phyloP scores from a whole-genome alignment of 2,888 invertebrate genomes.

The Microctonus aethiopoides region DNA sequence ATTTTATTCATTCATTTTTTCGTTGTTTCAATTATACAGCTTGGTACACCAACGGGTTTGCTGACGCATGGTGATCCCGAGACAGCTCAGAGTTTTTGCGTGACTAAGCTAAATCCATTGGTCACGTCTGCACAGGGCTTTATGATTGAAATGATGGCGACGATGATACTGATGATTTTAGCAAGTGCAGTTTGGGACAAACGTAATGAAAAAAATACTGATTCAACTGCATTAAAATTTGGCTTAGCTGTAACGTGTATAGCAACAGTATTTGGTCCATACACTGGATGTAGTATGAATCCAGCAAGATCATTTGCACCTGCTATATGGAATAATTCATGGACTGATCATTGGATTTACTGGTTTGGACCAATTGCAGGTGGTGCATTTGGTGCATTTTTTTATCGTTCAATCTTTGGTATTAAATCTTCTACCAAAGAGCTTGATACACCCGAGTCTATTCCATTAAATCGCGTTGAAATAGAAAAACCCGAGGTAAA shows the following conservation, averaged over 20 bases:
- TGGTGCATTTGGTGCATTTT: conserved; percentile 51
- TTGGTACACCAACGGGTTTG: conserved; percentile 52
- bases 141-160: conserved; percentile 61
- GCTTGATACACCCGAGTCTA: conserved; percentile 47
- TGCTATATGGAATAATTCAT: conserved; percentile 63
- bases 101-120: conserved; percentile 53
- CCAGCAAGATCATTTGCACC: conserved; percentile 71
- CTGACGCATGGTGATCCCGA: conserved; percentile 33
- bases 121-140: conserved; percentile 59
- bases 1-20: background rate
- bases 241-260: conserved; percentile 63
- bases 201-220: conserved; percentile 61
- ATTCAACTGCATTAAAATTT: conserved; percentile 65
- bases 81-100: conserved; percentile 54
- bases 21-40: conserved; percentile 44
- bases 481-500: conserved; percentile 52
- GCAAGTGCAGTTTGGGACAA: conserved; percentile 65
- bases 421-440: conserved; percentile 38
- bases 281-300: conserved; percentile 78
- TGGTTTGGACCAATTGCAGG: conserved; percentile 64
- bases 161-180: conserved; percentile 62
- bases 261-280: conserved; percentile 66
- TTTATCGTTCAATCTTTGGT: conserved; percentile 55
- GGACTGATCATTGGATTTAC: conserved; percentile 63
- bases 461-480: conserved; percentile 56